These are phyloP conservation scores for Prostheceraeus crozeri DNA, from an alignment of 2,888 invertebrate genomes.

Conservation along the genomic window DNA sequence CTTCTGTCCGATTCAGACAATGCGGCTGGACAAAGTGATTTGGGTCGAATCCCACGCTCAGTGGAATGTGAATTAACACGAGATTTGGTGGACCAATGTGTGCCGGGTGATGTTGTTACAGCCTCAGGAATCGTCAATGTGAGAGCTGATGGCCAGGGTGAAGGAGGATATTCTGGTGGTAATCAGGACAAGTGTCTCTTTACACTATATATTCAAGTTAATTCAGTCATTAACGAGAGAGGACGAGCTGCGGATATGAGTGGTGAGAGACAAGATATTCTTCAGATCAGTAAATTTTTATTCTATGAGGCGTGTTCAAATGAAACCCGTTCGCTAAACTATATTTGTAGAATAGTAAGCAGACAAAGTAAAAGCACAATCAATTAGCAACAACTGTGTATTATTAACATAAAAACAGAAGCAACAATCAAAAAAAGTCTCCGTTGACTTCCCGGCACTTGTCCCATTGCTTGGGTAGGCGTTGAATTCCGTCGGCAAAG, in stretches of 20 bases:
- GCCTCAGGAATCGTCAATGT: slow-evolving; percentile 78
- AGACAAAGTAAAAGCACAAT: too few species aligned
- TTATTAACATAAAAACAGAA: too few species aligned
- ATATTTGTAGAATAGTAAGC: too few species aligned
- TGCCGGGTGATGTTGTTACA: slow-evolving; percentile 78
- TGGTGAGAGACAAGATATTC: neutral
- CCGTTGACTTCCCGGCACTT: too few species aligned
- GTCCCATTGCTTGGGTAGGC: too few species aligned
- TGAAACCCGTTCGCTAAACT: too few species aligned
- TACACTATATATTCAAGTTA: slow-evolving; percentile 69
- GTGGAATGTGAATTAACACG: slow-evolving; percentile 76
- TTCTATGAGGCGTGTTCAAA: too few species aligned
- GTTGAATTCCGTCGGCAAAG: too few species aligned
- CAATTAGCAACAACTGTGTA: too few species aligned
- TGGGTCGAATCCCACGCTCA: slow-evolving; percentile 58
- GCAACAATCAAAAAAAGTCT: too few species aligned
- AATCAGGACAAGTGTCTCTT: slow-evolving; percentile 58
- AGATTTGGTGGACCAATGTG: slow-evolving; percentile 73
- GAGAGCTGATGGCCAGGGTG: slow-evolving; percentile 38
- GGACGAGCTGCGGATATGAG: slow-evolving; percentile 46
- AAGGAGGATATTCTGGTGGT: neutral
- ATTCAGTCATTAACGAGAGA: slow-evolving; percentile 69
- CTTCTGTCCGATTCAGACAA: neutral
- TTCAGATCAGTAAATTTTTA: too few species aligned
- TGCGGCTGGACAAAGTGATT: neutral